These are phyloP conservation scores for Dicyrtoma fusca DNA, from an alignment of 2,888 invertebrate genomes.

Conservation along the genomic window DNA sequence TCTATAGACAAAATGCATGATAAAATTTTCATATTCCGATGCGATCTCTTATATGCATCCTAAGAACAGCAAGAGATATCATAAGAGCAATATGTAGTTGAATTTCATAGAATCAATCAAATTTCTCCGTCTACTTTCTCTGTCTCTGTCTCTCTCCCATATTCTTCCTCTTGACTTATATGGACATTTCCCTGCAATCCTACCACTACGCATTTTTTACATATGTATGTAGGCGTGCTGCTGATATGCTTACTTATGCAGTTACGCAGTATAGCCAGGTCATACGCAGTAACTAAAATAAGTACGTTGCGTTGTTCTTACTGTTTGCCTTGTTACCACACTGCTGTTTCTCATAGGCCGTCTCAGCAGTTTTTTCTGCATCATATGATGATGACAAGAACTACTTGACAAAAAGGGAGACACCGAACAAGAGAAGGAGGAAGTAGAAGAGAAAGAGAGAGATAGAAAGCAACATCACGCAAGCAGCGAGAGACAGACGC, in stretches of 20 bases:
- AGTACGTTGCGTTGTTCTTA: neutral
- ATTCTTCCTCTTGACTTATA: too few species aligned
- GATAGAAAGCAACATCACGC: too few species aligned
- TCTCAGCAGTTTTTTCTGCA: constrained; percentile 26
- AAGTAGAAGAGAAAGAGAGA: too few species aligned
- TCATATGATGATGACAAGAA: constrained; percentile 13
- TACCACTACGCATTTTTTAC: neutral
- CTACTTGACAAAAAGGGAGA: too few species aligned
- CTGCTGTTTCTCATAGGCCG: constrained; percentile 14
- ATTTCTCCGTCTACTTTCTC: constrained; percentile 2
- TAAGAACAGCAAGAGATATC: too few species aligned
- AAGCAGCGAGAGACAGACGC: too few species aligned
- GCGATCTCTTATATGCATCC: too few species aligned
- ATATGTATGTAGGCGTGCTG: neutral
- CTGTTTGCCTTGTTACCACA: too few species aligned
- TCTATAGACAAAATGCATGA: too few species aligned
- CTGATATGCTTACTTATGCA: neutral
- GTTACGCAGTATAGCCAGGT: neutral
- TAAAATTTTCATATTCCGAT: too few species aligned
- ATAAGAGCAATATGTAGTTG: neutral
- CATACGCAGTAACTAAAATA: neutral
- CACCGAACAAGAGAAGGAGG: too few species aligned
- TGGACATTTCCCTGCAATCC: too few species aligned
- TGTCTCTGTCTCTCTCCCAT: neutral
- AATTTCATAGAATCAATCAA: constrained; percentile 32